These are phyloP conservation scores for Andrena cerasifolii DNA, from an alignment of 1,140 invertebrate genomes.

Conservation along the genomic window DNA sequence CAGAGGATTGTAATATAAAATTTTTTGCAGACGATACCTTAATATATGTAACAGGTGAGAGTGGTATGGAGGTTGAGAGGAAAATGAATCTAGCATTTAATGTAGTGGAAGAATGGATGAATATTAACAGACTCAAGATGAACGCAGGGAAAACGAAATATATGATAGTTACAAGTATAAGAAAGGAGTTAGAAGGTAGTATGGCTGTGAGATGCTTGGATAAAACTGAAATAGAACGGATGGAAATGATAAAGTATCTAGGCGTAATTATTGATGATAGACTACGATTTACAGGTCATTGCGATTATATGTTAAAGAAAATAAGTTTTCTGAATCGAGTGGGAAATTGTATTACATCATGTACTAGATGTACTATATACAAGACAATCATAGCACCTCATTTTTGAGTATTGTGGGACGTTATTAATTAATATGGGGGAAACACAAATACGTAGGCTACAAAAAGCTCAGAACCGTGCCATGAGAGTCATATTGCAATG, in stretches of 20 bases:
- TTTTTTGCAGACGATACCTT: constrained; percentile 5
- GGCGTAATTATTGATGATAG: constrained; percentile 39
- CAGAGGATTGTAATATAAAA: background rate
- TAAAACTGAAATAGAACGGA: constrained; percentile 21
- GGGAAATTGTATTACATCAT: too few relatives aligned
- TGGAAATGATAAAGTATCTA: constrained; percentile 45
- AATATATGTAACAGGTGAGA: background rate
- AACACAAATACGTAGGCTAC: constrained; percentile 33
- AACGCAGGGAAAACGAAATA: constrained; percentile 48
- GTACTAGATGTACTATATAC: too few relatives aligned
- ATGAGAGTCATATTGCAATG: constrained; percentile 50
- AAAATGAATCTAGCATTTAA: background rate
- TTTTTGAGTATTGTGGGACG: too few relatives aligned
- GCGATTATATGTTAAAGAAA: constrained; percentile 35
- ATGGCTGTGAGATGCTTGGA: constrained; percentile 9
- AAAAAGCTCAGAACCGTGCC: constrained; percentile 40
- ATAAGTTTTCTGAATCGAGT: background rate
- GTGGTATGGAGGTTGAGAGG: background rate
- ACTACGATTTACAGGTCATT: constrained; percentile 35
- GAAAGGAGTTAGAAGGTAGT: constrained; percentile 10
- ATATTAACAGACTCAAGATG: constrained; percentile 1
- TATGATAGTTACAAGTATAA: constrained; percentile 31
- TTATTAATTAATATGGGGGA: background rate
- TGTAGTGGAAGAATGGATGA: constrained; percentile 4
- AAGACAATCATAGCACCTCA: too few relatives aligned